Evolutionary conservation across 1,140 invertebrate genomes (phyloP).

Genomic region (Vanessa atalanta): DNA sequence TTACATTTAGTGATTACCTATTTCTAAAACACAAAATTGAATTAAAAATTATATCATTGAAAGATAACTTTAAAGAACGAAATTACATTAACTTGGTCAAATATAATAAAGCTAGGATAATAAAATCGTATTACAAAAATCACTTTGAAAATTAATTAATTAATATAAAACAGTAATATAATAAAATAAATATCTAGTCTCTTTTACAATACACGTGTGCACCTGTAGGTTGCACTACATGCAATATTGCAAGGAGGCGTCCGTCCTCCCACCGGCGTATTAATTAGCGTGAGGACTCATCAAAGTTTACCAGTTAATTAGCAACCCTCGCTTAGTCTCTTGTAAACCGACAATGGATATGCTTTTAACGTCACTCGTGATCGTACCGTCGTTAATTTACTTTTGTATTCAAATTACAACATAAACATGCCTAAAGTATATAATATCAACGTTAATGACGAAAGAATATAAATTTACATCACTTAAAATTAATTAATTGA

Average conservation of each 20-base stretch:
- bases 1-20: too few species aligned
- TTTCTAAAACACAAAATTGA: too few species aligned
- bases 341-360: conserved; percentile 34
- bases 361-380: conserved; percentile 16
- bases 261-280: conserved; percentile 71
- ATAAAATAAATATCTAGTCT: background rate
- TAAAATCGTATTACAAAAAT: too few species aligned
- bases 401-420: too few species aligned
- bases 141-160: too few species aligned
- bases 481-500: background rate
- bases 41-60: too few species aligned
- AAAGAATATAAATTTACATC: background rate
- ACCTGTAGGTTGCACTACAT: conserved; percentile 1
- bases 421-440: too few species aligned
- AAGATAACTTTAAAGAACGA: too few species aligned
- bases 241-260: conserved; percentile 42
- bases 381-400: background rate
- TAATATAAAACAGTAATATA: too few species aligned
- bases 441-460: background rate
- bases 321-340: conserved; percentile 67
- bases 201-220: background rate
- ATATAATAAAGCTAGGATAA: too few species aligned
- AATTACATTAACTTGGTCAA: too few species aligned
- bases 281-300: conserved; percentile 77
- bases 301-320: conserved; percentile 82